Percentiles rank a stretch among this genome's conserved stretches.
phyloP scores from a whole-genome alignment of 2,113 vertebrate genomes.

The Clarias magur region DNA sequence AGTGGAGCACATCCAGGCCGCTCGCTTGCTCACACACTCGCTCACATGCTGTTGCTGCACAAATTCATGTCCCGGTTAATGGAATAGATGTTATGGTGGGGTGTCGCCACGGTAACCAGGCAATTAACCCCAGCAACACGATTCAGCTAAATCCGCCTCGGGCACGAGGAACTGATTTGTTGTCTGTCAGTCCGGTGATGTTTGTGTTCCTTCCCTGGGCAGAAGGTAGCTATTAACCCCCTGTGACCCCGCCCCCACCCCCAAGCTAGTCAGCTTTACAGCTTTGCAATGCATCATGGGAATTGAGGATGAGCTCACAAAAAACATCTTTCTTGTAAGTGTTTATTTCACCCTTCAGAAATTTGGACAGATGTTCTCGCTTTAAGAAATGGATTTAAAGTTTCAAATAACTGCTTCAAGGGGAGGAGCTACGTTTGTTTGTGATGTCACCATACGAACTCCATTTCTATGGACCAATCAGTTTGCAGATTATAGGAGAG shows the following conservation, averaged over 20 bases:
- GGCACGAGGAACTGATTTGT: conserved; percentile 38
- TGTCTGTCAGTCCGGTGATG: conserved; percentile 34
- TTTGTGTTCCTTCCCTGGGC: conserved; percentile 25
- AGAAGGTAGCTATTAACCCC: background rate
- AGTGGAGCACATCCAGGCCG: conserved; percentile 23
- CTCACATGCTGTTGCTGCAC: conserved; percentile 20
- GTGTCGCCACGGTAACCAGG: conserved; percentile 32
- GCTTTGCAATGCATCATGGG: background rate
- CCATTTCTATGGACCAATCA: background rate
- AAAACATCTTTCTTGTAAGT: background rate
- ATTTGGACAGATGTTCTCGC: background rate
- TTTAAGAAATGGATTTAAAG: background rate
- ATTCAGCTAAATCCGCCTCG: conserved; percentile 2
- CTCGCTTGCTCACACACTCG: too few species aligned
- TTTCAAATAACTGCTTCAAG: background rate
- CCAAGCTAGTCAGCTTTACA: background rate
- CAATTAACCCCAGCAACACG: conserved; percentile 30
- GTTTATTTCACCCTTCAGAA: too few species aligned
- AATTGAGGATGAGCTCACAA: background rate
- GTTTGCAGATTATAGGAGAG: background rate
- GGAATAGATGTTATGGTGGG: conserved; percentile 40
- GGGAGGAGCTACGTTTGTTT: background rate
- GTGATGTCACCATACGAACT: background rate
- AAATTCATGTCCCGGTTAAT: conserved; percentile 41
- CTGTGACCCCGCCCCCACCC: background rate